Evolutionary conservation across 1,140 invertebrate species (phyloP), one percentile per base, ranked within the genome.

Genomic region (Brachionus asplanchnoidis): DNA sequence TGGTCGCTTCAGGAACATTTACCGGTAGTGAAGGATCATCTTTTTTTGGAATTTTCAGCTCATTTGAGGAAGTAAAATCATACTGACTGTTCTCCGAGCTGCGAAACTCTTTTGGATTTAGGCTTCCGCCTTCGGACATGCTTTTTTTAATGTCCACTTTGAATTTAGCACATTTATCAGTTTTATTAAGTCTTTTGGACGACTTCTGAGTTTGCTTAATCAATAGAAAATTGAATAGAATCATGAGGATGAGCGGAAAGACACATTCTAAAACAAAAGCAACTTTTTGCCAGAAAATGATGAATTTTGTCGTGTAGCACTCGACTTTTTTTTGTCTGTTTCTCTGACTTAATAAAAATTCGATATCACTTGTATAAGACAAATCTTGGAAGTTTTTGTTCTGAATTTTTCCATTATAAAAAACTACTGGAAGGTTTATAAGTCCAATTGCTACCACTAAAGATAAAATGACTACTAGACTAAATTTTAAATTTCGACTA

Each of bases 291-390:
- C 79, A 82, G 1, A 65, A 82, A 32, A 82, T 44, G 1, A 82
- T 82, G 20, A 65, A 82, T 42, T 65, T 68, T n/a, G 53, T 82
- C 9, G 79, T 82, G 79, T 82, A 82, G 20, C 79, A 82, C 23
- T 82, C 79, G 0, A 82, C 65, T 32, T 82, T 60, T 73, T 73
- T 73, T 6, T n/a, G 7, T 11, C 36, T 73, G 14, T 9, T 9
- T 73, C 36, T 73, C 36, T 40, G 68, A 11, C 8, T 40, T 6
- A 73, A 12, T 12, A 73, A 20, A 20, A 40, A 40, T 42, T 73
- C 68, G n/a, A 32, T 14, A 3, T 40, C 26, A 68, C 36, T 68
- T 11, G 66, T n/a, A 28, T 8, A 32, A 36, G 26, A 23, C 28
- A 40, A 32, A 14, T 3, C 9, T 28, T 32, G n/a, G 5, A 32